These are phyloP conservation scores for Epizoanthus fatuus DNA, from an alignment of 92 coral and sea anemone species.

Conservation along the genomic window DNA sequence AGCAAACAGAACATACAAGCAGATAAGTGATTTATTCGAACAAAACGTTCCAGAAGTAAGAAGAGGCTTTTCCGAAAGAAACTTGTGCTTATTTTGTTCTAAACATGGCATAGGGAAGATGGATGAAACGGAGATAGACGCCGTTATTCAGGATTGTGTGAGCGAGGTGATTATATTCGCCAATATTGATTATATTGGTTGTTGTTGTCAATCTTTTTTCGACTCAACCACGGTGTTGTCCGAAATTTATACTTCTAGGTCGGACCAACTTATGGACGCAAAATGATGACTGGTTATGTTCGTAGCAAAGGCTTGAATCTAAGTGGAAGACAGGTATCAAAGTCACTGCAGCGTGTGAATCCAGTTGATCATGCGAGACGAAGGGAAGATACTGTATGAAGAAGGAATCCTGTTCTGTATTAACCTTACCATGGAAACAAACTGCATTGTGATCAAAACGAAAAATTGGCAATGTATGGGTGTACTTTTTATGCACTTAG, in stretches of 20 bases:
- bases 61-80: too few species aligned
- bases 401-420: slow-evolving; percentile 70
- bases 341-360: slow-evolving; percentile 73
- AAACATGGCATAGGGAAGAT: too few species aligned
- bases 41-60: too few species aligned
- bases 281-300: slow-evolving; percentile 77
- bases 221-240: not conserved
- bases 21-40: too few species aligned
- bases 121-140: too few species aligned
- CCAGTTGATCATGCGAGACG: slow-evolving; percentile 70
- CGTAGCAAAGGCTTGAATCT: slow-evolving; percentile 72
- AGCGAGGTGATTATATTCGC: too few species aligned
- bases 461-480: slow-evolving; percentile 72
- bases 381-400: slow-evolving; percentile 55
- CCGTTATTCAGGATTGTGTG: too few species aligned
- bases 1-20: too few species aligned
- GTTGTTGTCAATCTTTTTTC: not conserved
- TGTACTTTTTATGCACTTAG: slow-evolving; percentile 74
- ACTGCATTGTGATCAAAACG: slow-evolving; percentile 81
- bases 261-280: slow-evolving; percentile 81
- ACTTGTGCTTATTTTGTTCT: too few species aligned
- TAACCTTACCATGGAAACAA: slow-evolving; percentile 74
- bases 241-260: slow-evolving; percentile 40
- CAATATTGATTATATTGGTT: not conserved
- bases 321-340: slow-evolving; percentile 61